phyloP scores from a whole-genome alignment of 1,140 invertebrate species.

The Drosophila nigrodunni region DNA sequence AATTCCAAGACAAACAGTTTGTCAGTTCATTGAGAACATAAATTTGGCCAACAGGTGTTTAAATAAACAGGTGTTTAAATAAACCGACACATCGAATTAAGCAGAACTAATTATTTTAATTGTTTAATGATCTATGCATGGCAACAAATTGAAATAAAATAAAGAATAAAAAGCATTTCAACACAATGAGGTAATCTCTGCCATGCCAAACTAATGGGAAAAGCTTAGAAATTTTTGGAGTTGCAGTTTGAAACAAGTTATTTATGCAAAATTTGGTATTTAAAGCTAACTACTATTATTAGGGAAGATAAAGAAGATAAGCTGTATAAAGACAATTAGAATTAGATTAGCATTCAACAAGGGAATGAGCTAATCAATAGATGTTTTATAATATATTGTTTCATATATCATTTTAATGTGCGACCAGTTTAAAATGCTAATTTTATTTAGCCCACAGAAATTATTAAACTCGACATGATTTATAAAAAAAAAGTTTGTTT shows the following conservation, averaged over 20 bases:
- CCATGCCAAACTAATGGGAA: neutral
- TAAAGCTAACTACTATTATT: neutral
- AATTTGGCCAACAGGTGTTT: slow-evolving; percentile 29
- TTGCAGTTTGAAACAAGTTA: neutral
- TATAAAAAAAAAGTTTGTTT: neutral
- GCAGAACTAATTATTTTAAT: slow-evolving; percentile 8
- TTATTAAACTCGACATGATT: neutral
- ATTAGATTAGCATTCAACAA: neutral
- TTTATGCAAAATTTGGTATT: slow-evolving; percentile 6
- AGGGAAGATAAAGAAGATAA: neutral
- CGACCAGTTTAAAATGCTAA: slow-evolving; percentile 23
- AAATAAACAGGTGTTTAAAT: slow-evolving; percentile 14
- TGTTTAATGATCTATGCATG: slow-evolving; percentile 9
- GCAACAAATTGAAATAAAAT: neutral
- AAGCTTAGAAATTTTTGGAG: neutral
- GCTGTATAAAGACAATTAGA: neutral
- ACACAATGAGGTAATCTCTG: slow-evolving; percentile 2
- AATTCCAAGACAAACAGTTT: slow-evolving; percentile 13
- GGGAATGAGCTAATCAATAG: neutral
- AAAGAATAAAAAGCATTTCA: neutral
- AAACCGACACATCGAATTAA: slow-evolving; percentile 1
- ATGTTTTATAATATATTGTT: neutral
- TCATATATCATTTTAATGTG: neutral
- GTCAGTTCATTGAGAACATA: slow-evolving; percentile 26
- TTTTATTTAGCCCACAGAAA: neutral